These are phyloP conservation scores for Calcarius lapponicus DNA, from an alignment of 2,797 vertebrate species.

Conservation along the genomic window DNA sequence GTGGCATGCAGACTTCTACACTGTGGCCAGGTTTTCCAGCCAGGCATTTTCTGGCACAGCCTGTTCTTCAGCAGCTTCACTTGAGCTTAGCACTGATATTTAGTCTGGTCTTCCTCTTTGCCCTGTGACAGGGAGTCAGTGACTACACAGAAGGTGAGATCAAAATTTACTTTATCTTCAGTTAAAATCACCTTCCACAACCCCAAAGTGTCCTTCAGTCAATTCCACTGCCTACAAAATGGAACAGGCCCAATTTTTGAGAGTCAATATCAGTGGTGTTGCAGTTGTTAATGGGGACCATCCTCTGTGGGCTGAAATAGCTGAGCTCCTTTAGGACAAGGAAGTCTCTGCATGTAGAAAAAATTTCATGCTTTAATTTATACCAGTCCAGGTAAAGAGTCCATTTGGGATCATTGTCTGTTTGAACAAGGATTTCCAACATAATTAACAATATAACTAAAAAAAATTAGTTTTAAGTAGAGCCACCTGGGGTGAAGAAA, in stretches of 20 bases:
- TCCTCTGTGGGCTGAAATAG: not conserved
- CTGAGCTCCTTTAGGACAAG: not conserved
- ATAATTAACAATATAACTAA: not conserved
- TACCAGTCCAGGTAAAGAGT: not conserved
- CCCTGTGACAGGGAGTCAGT: not conserved
- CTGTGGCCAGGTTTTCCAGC: not conserved
- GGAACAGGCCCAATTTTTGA: rapidly evolving
- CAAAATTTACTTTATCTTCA: not conserved
- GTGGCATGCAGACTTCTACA: not conserved
- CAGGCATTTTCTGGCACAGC: not conserved
- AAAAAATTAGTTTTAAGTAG: not conserved
- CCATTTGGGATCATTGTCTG: not conserved
- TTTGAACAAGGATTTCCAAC: constrained; percentile 11
- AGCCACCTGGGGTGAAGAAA: not conserved
- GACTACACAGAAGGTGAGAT: not conserved
- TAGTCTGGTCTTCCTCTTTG: not conserved
- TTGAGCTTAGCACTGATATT: not conserved
- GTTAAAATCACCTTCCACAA: not conserved
- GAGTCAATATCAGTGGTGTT: not conserved
- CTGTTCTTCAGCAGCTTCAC: not conserved
- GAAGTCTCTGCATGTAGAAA: not conserved
- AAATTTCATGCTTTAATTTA: not conserved
- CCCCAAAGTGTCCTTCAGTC: not conserved
- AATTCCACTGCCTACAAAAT: not conserved
- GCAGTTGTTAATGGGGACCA: not conserved